A percentile compares a stretch with the other conserved stretches of the same genome.
phyloP scores from a whole-genome alignment of 2,113 vertebrate species.

The Callithrix jacchus region DNA sequence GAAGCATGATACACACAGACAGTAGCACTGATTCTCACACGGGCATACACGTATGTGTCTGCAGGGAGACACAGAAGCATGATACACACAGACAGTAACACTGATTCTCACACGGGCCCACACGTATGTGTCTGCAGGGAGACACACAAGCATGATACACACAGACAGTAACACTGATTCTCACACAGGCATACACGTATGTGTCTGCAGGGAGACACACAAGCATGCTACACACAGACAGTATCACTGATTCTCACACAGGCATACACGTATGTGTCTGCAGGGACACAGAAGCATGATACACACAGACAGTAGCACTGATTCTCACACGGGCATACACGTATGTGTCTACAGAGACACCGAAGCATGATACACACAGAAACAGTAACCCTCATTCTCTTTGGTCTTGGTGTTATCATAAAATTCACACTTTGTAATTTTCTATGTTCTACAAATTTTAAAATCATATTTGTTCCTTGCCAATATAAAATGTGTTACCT shows the following conservation, averaged over 20 bases:
- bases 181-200: not conserved
- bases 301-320: accelerated
- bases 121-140: too few relatives aligned
- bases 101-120: not conserved
- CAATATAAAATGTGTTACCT: not conserved
- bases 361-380: too few relatives aligned
- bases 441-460: not conserved
- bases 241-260: not conserved
- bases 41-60: not conserved
- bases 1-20: accelerated
- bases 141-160: too few relatives aligned
- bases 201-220: too few relatives aligned
- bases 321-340: not conserved
- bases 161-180: accelerated
- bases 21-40: not conserved
- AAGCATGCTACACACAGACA: too few relatives aligned
- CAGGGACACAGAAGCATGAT: too few relatives aligned
- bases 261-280: not conserved
- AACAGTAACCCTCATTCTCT: not conserved
- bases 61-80: too few relatives aligned
- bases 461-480: not conserved
- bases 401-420: not conserved
- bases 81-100: accelerated
- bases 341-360: too few relatives aligned
- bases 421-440: not conserved